Evolutionary conservation across 2,113 vertebrate genomes (phyloP).

Genomic region (Tenebrosternarchus preto): DNA sequence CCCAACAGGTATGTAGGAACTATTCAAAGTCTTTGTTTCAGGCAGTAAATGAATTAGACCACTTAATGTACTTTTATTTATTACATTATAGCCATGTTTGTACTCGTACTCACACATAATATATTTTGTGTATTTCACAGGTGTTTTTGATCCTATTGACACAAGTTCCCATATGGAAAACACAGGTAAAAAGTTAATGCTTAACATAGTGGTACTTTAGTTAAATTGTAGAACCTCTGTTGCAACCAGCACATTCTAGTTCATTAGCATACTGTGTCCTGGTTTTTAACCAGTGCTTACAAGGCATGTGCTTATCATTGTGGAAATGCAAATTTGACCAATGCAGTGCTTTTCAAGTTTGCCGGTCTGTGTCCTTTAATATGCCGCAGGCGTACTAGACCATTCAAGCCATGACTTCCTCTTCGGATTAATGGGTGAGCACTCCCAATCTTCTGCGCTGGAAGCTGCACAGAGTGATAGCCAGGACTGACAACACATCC

Average conservation of each 20-base stretch:
- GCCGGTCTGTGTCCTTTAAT: background rate
- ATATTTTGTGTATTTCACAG: slow-evolving; percentile 50
- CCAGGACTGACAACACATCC: too few relatives aligned
- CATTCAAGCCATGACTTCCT: slow-evolving; percentile 63
- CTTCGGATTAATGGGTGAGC: slow-evolving; percentile 66
- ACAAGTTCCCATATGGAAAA: slow-evolving; percentile 59
- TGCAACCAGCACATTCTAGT: too few relatives aligned
- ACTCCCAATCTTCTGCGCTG: background rate
- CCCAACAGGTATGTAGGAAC: slow-evolving; percentile 41
- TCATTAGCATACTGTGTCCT: too few relatives aligned
- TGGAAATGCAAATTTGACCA: background rate
- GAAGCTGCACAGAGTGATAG: background rate
- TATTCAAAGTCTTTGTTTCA: background rate
- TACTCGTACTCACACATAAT: background rate
- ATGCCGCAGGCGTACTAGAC: slow-evolving; percentile 57
- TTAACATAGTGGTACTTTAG: background rate
- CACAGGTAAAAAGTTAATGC: slow-evolving; percentile 42
- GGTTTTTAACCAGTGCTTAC: too few relatives aligned
- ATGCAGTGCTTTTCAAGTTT: background rate
- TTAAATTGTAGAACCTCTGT: too few relatives aligned
- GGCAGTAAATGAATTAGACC: background rate
- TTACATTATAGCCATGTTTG: background rate
- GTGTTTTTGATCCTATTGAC: slow-evolving; percentile 46
- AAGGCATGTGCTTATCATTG: too few relatives aligned
- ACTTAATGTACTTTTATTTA: background rate